A percentile compares a stretch with the other conserved stretches of the same genome.
Conservation (phyloP, 2,113 vertebrate genomes). For the Formicarius rufipectus region DNA sequence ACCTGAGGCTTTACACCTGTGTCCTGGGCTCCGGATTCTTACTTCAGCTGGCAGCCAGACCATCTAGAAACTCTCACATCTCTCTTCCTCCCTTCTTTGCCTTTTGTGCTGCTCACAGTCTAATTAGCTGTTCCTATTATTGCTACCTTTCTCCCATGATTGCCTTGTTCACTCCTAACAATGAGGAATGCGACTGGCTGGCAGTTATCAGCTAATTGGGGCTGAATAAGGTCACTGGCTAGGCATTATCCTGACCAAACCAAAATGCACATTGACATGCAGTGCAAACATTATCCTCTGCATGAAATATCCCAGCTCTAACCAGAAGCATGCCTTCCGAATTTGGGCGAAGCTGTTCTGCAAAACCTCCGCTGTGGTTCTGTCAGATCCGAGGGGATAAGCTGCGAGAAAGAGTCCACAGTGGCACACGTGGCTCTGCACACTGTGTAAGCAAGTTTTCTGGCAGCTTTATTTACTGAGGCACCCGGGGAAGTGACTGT, state of each 20-base stretch:
- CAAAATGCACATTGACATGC: not conserved
- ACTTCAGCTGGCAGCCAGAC: not conserved
- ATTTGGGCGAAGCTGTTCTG: not conserved
- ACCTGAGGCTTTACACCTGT: not conserved
- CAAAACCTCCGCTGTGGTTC: not conserved
- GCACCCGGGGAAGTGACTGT: not conserved
- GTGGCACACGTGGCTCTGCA: not conserved
- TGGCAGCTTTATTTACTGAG: not conserved
- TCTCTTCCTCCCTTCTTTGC: not conserved
- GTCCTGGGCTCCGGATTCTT: not conserved
- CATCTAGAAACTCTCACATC: not conserved
- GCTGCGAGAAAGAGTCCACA: not conserved
- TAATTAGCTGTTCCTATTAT: constrained; percentile 52
- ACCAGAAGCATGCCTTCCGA: not conserved
- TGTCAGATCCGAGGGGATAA: not conserved
- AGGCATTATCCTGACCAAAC: constrained; percentile 19
- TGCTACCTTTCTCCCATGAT: constrained; percentile 26
- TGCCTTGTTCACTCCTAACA: constrained; percentile 41
- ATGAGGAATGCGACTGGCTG: not conserved
- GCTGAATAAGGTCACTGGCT: constrained; percentile 35
- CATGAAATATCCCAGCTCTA: not conserved
- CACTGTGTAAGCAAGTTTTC: not conserved
- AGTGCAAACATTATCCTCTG: constrained; percentile 4
- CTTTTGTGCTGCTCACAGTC: not conserved
- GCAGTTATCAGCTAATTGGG: constrained; percentile 51